phyloP scores from a whole-genome alignment of 2,113 vertebrate genomes.

The Diphyllodes magnificus region DNA sequence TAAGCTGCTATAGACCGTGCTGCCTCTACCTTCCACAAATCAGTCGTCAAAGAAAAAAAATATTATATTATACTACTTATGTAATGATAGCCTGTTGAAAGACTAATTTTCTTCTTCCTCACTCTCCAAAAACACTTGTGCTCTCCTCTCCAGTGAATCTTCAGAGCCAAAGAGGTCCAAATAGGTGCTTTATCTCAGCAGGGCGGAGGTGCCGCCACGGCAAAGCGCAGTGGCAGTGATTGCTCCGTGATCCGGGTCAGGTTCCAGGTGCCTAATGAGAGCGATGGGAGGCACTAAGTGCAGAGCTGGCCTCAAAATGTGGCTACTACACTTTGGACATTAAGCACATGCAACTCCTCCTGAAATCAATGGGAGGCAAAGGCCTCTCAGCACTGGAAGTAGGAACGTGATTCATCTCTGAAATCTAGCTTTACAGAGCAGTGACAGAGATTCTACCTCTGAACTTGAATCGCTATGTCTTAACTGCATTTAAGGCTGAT shows the following conservation, averaged over 20 bases:
- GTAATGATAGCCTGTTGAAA: not conserved
- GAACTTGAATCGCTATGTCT: not conserved
- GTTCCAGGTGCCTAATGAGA: slow-evolving; percentile 35
- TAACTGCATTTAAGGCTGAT: not conserved
- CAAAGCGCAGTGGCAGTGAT: not conserved
- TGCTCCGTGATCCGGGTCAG: slow-evolving; percentile 9
- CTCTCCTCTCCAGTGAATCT: slow-evolving; percentile 14
- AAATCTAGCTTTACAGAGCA: not conserved
- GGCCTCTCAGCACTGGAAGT: not conserved
- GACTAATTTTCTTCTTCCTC: slow-evolving; percentile 9
- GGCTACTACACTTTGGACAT: not conserved
- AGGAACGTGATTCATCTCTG: slow-evolving; percentile 14
- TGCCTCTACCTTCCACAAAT: not conserved
- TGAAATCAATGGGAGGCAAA: slow-evolving; percentile 35
- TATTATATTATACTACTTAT: slow-evolving; percentile 9
- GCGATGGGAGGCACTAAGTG: not conserved
- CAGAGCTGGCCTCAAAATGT: slow-evolving; percentile 8
- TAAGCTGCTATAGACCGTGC: not conserved
- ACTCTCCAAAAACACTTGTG: not conserved
- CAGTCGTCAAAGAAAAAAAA: not conserved
- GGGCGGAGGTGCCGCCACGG: not conserved
- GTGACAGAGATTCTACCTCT: not conserved
- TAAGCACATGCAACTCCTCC: not conserved
- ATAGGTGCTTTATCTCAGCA: slow-evolving; percentile 42
- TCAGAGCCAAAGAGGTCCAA: slow-evolving; percentile 27